Evolutionary conservation across 2,888 invertebrate genomes (phyloP).

Genomic region (Eupithecia subfuscata): DNA sequence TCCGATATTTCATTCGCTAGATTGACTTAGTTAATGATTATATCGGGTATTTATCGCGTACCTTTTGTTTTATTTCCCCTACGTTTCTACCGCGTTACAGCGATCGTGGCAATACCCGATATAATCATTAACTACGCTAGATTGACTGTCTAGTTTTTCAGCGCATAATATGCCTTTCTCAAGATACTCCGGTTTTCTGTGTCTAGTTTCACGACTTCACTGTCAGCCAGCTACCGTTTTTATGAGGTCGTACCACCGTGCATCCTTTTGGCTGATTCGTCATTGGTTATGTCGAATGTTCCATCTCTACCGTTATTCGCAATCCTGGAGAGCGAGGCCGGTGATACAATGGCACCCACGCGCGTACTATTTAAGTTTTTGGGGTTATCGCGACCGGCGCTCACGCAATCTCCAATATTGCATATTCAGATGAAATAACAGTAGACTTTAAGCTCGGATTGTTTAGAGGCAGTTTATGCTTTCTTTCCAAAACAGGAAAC

Average conservation of each 20-base stretch:
- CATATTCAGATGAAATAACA: slow-evolving; percentile 21
- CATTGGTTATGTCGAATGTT: not conserved
- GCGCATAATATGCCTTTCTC: not conserved
- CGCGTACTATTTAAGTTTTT: slow-evolving; percentile 64
- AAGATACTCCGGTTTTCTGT: not conserved
- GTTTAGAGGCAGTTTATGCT: not conserved
- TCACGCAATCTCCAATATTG: slow-evolving; percentile 45
- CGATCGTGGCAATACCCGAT: too few species aligned
- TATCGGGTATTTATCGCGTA: too few species aligned
- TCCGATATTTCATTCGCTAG: not conserved
- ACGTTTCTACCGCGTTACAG: too few species aligned
- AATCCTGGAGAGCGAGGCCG: slow-evolving; percentile 51
- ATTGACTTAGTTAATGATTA: too few species aligned
- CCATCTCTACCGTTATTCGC: slow-evolving; percentile 32
- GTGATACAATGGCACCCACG: slow-evolving; percentile 69
- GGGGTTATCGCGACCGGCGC: slow-evolving; percentile 48
- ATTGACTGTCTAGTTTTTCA: too few species aligned
- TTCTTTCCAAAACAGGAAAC: not conserved
- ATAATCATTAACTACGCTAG: too few species aligned
- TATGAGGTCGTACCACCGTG: not conserved
- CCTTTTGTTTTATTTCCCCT: too few species aligned
- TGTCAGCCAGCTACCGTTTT: not conserved
- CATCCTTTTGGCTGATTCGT: not conserved
- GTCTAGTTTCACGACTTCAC: not conserved
- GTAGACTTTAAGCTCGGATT: slow-evolving; percentile 8